Evolutionary conservation across 2,888 invertebrate species (phyloP).

Genomic region (Ernsta delagoae): DNA sequence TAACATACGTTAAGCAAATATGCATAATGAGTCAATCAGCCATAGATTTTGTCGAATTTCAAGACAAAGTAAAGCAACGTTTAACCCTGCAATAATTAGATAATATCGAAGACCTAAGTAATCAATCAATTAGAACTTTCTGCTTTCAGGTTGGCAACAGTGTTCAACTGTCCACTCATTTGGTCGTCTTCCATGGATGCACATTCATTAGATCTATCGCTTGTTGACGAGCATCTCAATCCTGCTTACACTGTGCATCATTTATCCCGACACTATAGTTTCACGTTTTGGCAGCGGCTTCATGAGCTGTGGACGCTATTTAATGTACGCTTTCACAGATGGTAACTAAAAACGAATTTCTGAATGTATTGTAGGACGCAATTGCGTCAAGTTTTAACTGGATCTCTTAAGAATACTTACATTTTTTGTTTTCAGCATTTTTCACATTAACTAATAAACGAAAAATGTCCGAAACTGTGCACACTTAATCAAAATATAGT

Average conservation of each 20-base stretch:
- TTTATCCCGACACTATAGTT: constrained; percentile 36
- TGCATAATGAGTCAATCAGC: too few relatives aligned
- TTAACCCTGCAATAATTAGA: too few relatives aligned
- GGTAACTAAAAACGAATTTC: constrained; percentile 42
- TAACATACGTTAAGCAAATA: too few relatives aligned
- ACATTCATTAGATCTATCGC: constrained; percentile 50
- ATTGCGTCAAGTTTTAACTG: neutral
- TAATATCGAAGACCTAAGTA: too few relatives aligned
- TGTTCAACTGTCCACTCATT: constrained; percentile 61
- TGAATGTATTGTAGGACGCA: neutral
- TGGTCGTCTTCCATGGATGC: constrained; percentile 61
- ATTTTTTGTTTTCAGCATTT: too few relatives aligned
- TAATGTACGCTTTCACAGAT: constrained; percentile 32
- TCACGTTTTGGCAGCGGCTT: constrained; percentile 41
- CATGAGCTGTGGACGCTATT: constrained; percentile 36
- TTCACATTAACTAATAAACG: too few relatives aligned
- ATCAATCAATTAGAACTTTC: too few relatives aligned
- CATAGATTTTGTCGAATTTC: too few relatives aligned
- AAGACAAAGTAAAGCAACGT: too few relatives aligned
- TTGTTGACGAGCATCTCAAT: constrained; percentile 59
- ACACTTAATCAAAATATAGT: too few relatives aligned
- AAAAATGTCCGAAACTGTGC: too few relatives aligned
- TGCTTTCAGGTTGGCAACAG: constrained; percentile 56
- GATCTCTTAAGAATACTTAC: too few relatives aligned
- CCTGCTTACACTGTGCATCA: constrained; percentile 54